Evolutionary conservation across 2,888 invertebrate species (phyloP).

Genomic region (Sipha maydis): DNA sequence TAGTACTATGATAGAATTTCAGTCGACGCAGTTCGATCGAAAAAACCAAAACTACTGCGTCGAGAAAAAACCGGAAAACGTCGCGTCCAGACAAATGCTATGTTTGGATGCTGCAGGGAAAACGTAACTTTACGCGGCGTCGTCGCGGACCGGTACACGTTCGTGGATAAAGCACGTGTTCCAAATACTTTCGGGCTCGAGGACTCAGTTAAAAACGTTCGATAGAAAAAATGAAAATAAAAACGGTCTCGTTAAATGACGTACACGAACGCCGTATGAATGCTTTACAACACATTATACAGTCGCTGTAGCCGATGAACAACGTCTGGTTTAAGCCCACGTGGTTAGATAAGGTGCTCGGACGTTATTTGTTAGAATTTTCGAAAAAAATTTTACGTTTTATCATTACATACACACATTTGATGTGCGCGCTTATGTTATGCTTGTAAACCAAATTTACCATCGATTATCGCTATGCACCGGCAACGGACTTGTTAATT

Average conservation of each 20-base stretch:
- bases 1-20: no score
- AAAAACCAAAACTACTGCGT: no score
- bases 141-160: not conserved
- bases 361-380: slow-evolving; percentile 3
- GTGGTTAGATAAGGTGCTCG: not conserved
- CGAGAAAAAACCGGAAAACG: no score
- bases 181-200: not conserved
- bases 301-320: not conserved
- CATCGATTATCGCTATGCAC: slow-evolving; percentile 18
- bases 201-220: not conserved
- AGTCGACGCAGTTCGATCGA: no score
- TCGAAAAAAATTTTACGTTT: not conserved
- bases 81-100: no score
- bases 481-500: slow-evolving; percentile 10
- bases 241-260: not conserved
- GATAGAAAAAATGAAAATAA: not conserved
- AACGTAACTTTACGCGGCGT: no score
- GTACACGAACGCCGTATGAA: not conserved
- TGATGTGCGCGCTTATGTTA: not conserved
- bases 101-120: no score
- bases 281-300: no score
- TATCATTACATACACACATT: not conserved
- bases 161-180: slow-evolving; percentile 2
- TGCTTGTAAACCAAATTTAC: not conserved
- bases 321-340: not conserved